Evolutionary conservation across 2,113 vertebrate species (phyloP).

Genomic region (Bos javanicus): DNA sequence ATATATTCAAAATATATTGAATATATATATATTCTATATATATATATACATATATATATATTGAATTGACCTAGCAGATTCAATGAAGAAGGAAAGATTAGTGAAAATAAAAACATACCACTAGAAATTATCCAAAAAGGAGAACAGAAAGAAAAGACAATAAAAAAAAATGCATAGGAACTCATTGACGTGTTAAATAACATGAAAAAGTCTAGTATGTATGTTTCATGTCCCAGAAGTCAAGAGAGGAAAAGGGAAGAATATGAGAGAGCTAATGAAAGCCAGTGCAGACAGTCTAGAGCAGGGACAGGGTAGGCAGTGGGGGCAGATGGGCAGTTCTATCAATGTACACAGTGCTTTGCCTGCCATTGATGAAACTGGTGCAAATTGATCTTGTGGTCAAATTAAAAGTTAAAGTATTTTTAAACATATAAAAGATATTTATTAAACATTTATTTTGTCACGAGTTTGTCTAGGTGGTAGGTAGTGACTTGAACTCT

Average conservation of each 20-base stretch:
- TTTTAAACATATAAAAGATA: not conserved
- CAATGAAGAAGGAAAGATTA: not conserved
- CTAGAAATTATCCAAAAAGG: not conserved
- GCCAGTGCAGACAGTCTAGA: not conserved
- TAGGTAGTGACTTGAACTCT: not conserved
- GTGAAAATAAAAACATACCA: not conserved
- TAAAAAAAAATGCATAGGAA: not conserved
- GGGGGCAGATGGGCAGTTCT: accelerated
- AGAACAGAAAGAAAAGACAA: not conserved
- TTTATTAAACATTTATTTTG: not conserved
- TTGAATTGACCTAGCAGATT: not conserved
- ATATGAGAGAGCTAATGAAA: not conserved
- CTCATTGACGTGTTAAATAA: not conserved
- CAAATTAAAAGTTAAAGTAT: not conserved
- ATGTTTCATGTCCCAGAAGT: not conserved
- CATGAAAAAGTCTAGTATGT: not conserved
- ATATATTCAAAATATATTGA: not conserved
- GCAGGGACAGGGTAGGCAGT: not conserved
- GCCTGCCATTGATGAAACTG: not conserved
- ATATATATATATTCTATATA: not conserved
- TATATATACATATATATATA: too few species aligned
- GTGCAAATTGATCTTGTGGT: not conserved
- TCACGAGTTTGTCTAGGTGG: not conserved
- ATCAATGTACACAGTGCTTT: too few species aligned
- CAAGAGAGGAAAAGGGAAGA: not conserved